Evolutionary conservation across 2,113 vertebrate genomes (phyloP).

Genomic region (Todiramphus saurophagus): DNA sequence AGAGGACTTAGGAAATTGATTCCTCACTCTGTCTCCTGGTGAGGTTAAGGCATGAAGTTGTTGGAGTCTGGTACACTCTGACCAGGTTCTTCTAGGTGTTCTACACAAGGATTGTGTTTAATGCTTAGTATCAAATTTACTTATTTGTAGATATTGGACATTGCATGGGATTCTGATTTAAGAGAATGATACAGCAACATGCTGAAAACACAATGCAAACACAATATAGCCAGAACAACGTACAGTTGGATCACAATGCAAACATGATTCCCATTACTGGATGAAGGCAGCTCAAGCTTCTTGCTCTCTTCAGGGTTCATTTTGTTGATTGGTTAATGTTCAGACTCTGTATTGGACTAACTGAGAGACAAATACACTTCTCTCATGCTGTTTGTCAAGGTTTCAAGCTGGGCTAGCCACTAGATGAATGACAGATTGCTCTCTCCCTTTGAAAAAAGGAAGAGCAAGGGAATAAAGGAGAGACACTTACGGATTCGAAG

Average conservation of each 20-base stretch:
- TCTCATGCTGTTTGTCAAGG: neutral
- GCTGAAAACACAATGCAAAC: neutral
- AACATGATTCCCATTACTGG: neutral
- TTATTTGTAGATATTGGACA: neutral
- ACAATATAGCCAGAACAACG: neutral
- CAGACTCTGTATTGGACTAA: neutral
- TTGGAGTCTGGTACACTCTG: neutral
- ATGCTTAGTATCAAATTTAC: neutral
- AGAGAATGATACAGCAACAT: accelerated
- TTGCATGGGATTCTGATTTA: neutral
- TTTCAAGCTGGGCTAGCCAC: too few relatives aligned
- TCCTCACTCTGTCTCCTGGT: neutral
- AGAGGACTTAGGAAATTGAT: neutral
- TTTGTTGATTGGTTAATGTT: neutral
- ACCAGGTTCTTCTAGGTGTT: neutral
- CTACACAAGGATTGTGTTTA: neutral
- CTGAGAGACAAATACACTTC: neutral
- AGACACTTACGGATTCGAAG: too few relatives aligned
- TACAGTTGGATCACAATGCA: neutral
- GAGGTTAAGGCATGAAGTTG: neutral
- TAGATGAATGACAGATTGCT: too few relatives aligned
- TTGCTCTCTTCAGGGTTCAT: neutral
- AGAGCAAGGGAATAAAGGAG: too few relatives aligned
- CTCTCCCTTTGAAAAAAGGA: too few relatives aligned
- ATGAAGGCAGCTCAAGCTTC: neutral